Conservation (phyloP, 1,140 invertebrate species). For the Probaryconus sp. region DNA sequence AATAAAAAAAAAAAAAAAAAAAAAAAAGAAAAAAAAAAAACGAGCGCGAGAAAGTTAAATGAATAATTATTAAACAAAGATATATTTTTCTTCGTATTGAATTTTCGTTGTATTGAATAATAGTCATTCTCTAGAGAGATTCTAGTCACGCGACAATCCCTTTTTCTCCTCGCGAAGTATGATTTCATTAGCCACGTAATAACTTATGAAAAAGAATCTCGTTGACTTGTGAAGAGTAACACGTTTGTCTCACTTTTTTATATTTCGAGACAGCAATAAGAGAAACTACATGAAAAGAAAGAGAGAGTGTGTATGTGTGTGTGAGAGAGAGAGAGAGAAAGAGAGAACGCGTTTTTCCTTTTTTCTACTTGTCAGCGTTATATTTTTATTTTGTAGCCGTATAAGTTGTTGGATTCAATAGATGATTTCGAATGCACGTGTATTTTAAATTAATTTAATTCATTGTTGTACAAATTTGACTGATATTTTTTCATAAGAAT, state of each 20-base stretch:
- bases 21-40: too few relatives aligned
- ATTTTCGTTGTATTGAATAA: constrained; percentile 46
- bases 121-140: constrained; percentile 58
- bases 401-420: constrained; percentile 44
- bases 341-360: constrained; percentile 39
- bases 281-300: constrained; percentile 9
- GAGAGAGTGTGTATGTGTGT: too few relatives aligned
- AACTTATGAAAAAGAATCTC: constrained; percentile 55
- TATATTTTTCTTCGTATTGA: constrained; percentile 53
- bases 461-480: constrained; percentile 59
- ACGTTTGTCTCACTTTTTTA: constrained; percentile 42
- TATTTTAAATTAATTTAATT: constrained; percentile 56
- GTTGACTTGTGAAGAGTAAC: constrained; percentile 32
- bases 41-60: constrained; percentile 1
- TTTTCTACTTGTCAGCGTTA: constrained; percentile 50
- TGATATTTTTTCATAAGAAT: constrained; percentile 60
- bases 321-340: constrained; percentile 3
- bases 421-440: constrained; percentile 47
- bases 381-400: constrained; percentile 50
- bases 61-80: constrained; percentile 53
- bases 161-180: constrained; percentile 52
- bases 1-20: too few relatives aligned
- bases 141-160: constrained; percentile 59
- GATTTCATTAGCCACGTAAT: constrained; percentile 36
- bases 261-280: constrained; percentile 47